A percentile compares a stretch with the other conserved stretches of the same genome.
These are phyloP conservation scores for Macrotrachela quadricornifera DNA, from an alignment of 1,140 invertebrate genomes.

Conservation along the genomic window DNA sequence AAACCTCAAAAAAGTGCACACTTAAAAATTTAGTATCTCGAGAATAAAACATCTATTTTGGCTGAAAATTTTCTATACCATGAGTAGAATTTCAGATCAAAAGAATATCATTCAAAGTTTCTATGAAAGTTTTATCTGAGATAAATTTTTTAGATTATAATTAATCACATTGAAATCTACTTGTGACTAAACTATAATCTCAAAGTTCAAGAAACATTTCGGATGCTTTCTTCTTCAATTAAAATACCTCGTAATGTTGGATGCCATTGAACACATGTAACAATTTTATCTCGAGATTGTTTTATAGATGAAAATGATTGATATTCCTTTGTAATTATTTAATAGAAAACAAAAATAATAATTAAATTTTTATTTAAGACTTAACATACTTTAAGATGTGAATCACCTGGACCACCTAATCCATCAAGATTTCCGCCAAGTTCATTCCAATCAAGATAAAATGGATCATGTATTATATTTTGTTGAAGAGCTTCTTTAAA, in stretches of 20 bases:
- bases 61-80: too few species aligned
- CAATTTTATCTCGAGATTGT: conserved; percentile 30
- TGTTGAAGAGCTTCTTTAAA: conserved; percentile 28
- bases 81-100: too few species aligned
- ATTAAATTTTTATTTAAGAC: background rate
- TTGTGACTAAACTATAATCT: background rate
- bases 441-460: conserved; percentile 26
- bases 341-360: conserved; percentile 6
- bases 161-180: too few species aligned
- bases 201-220: background rate
- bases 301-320: conserved; percentile 33
- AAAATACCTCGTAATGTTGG: conserved; percentile 23
- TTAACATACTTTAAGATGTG: conserved; percentile 24
- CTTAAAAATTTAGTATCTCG: too few species aligned
- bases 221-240: too few species aligned
- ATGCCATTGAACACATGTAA: conserved; percentile 32
- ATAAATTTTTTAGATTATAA: too few species aligned
- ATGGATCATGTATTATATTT: conserved; percentile 30
- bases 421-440: conserved; percentile 20
- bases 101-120: too few species aligned
- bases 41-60: too few species aligned
- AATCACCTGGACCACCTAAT: conserved; percentile 28
- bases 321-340: conserved; percentile 21
- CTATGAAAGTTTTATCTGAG: too few species aligned
- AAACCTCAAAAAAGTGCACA: too few species aligned